Conservation (phyloP, 1,140 invertebrate species). For the Aethina tumida region DNA sequence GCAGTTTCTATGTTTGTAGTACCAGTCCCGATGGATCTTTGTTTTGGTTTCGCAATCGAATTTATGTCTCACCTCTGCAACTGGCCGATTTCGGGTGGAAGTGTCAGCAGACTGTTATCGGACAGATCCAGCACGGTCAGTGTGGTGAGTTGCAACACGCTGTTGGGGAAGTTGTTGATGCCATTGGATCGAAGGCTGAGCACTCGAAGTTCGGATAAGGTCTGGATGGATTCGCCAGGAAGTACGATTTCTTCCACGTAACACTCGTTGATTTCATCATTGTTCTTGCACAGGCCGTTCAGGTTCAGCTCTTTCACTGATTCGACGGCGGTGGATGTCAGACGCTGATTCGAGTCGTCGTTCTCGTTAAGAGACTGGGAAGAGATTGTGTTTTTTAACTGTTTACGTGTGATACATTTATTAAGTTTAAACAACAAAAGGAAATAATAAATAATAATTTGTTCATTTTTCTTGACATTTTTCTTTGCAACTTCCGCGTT, state of each 20-base stretch:
- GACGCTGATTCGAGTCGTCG: no score
- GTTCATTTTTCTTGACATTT: no score
- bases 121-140: slow-evolving; percentile 59
- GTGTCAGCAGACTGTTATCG: slow-evolving; percentile 51
- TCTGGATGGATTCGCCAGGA: slow-evolving; percentile 26
- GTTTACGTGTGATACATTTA: no score
- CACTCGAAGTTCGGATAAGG: slow-evolving; percentile 38
- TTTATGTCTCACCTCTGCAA: slow-evolving; percentile 50
- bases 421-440: no score
- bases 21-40: slow-evolving; percentile 7
- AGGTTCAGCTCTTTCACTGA: slow-evolving; percentile 28
- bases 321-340: neutral
- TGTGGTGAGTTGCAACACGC: slow-evolving; percentile 45
- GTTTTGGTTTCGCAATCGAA: slow-evolving; percentile 7
- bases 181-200: slow-evolving; percentile 49
- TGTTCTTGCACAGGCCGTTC: slow-evolving; percentile 27
- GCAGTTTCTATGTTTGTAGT: slow-evolving; percentile 20
- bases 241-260: slow-evolving; percentile 32
- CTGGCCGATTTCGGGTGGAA: slow-evolving; percentile 50
- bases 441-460: no score
- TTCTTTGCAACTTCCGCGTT: no score
- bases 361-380: no score
- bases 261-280: slow-evolving; percentile 16
- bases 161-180: slow-evolving; percentile 45
- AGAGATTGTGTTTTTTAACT: no score